A percentile compares a stretch with the other conserved stretches of the same genome.
Conservation (phyloP, 2,797 vertebrate species). For the Sphaeramia orbicularis region DNA sequence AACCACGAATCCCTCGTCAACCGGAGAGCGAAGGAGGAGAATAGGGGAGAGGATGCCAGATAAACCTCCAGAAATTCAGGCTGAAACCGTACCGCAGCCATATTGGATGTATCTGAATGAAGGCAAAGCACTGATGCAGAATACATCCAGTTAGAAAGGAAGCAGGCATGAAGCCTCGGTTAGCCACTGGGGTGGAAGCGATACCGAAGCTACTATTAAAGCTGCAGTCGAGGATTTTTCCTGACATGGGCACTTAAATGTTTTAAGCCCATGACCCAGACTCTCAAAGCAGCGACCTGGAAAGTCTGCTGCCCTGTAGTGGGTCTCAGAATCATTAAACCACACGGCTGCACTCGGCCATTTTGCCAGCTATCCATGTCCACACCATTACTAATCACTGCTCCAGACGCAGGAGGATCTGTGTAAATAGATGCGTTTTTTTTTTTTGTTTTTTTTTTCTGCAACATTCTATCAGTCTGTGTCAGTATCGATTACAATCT, state of each 20-base stretch:
- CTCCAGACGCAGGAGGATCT: slow-evolving; percentile 4
- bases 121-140: slow-evolving; percentile 49
- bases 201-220: slow-evolving; percentile 56
- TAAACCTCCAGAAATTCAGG: slow-evolving; percentile 54
- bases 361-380: neutral
- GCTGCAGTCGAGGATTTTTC: slow-evolving; percentile 33
- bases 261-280: slow-evolving; percentile 53
- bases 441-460: too few species aligned
- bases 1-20: slow-evolving; percentile 31
- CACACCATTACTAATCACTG: slow-evolving; percentile 8
- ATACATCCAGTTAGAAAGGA: slow-evolving; percentile 57
- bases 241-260: slow-evolving; percentile 53
- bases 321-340: slow-evolving; percentile 16
- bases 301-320: slow-evolving; percentile 23
- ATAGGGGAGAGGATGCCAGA: slow-evolving; percentile 29
- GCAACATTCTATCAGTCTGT: slow-evolving; percentile 35
- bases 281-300: slow-evolving; percentile 36
- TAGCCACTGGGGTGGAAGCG: slow-evolving; percentile 46
- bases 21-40: slow-evolving; percentile 8
- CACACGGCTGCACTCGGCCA: slow-evolving; percentile 10
- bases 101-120: slow-evolving; percentile 48
- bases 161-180: slow-evolving; percentile 38
- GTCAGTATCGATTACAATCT: slow-evolving; percentile 39
- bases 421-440: slow-evolving; percentile 8
- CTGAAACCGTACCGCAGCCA: slow-evolving; percentile 40